These are phyloP conservation scores for Dendrocincla fuliginosa DNA, from an alignment of 2,797 vertebrate genomes.

Conservation along the genomic window DNA sequence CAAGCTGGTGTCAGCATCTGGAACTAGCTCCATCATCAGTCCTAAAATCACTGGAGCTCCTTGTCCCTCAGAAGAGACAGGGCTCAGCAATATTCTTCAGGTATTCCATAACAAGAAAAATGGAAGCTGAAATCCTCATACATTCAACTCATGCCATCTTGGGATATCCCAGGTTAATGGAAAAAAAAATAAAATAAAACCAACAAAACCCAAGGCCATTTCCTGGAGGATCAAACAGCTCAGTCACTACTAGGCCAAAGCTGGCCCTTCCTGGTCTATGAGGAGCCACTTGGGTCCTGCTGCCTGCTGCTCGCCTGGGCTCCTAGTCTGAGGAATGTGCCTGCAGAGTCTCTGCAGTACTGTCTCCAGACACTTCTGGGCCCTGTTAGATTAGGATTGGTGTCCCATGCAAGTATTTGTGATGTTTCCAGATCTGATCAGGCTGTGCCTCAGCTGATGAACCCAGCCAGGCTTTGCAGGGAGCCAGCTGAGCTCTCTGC, in stretches of 20 bases:
- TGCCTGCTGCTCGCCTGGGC: background rate
- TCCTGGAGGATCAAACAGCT: background rate
- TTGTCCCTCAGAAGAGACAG: background rate
- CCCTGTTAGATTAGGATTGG: background rate
- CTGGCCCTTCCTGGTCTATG: background rate
- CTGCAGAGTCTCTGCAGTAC: background rate
- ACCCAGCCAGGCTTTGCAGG: background rate
- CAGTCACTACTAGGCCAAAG: background rate
- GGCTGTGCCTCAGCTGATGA: background rate
- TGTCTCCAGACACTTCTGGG: background rate
- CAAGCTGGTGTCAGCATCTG: background rate
- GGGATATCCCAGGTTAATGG: background rate
- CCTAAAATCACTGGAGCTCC: background rate
- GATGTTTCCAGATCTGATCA: background rate
- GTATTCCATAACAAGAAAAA: background rate
- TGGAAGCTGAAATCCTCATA: background rate
- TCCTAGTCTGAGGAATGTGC: background rate
- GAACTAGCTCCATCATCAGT: background rate
- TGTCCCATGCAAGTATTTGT: background rate
- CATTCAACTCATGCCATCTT: background rate
- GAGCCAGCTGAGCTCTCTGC: background rate
- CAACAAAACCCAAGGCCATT: fast-evolving
- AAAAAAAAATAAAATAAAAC: background rate
- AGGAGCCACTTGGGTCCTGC: background rate
- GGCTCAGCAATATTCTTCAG: background rate